These are phyloP conservation scores for Distichodus sexfasciatus DNA, from an alignment of 2,797 vertebrate genomes.

Conservation along the genomic window DNA sequence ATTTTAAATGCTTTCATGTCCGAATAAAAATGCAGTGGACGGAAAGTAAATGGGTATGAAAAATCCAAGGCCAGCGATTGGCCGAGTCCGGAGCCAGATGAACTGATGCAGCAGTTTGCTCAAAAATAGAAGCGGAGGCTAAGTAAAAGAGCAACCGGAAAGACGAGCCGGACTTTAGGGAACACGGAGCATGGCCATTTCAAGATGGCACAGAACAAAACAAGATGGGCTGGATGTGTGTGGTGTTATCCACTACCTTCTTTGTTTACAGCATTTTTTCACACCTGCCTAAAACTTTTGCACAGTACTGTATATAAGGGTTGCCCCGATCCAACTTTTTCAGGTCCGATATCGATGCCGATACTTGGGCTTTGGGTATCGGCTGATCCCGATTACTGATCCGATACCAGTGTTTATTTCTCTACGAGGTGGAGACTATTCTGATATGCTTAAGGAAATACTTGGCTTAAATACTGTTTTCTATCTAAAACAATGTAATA, in stretches of 20 bases:
- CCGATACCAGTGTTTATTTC: no score
- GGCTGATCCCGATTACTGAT: no score
- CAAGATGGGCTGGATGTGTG: neutral
- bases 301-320: no score
- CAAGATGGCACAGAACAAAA: neutral
- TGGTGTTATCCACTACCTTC: neutral
- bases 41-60: constrained; percentile 42
- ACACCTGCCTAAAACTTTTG: no score
- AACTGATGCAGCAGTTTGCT: constrained; percentile 19
- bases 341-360: no score
- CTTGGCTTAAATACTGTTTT: no score
- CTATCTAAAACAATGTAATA: no score
- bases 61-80: constrained; percentile 46
- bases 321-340: no score
- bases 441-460: no score
- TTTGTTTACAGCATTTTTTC: neutral
- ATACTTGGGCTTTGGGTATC: neutral
- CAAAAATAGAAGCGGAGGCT: constrained; percentile 37
- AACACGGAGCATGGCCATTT: neutral
- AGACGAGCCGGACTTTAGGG: neutral
- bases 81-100: constrained; percentile 20
- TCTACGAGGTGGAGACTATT: no score
- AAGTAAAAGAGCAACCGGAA: constrained; percentile 7
- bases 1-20: constrained; percentile 50
- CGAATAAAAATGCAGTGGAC: constrained; percentile 17